Evolutionary conservation across 2,797 vertebrate genomes (phyloP).

Genomic region (Anableps anableps): DNA sequence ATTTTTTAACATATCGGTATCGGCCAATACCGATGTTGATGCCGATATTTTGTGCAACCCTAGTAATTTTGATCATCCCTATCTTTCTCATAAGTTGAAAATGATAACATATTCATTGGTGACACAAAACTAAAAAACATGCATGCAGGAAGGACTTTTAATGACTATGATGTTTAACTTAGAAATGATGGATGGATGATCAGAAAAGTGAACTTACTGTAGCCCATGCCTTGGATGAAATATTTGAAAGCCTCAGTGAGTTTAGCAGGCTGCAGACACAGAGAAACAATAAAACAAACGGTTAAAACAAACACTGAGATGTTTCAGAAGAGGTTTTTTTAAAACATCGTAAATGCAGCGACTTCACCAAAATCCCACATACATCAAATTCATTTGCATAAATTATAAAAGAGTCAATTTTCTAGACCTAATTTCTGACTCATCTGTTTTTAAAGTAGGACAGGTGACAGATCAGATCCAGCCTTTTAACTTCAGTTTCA

Average conservation of each 20-base stretch:
- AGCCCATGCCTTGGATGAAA: slow-evolving; percentile 99
- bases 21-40: too few species aligned
- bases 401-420: too few species aligned
- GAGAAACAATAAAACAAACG: neutral
- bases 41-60: too few species aligned
- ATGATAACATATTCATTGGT: too few species aligned
- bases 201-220: slow-evolving; percentile 89
- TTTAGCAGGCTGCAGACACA: slow-evolving; percentile 88
- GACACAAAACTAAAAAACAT: neutral
- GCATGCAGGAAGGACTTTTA: neutral
- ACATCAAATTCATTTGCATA: too few species aligned
- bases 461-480: neutral
- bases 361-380: too few species aligned
- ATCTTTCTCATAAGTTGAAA: too few species aligned
- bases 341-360: too few species aligned
- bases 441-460: neutral
- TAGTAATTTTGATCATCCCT: too few species aligned
- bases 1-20: too few species aligned
- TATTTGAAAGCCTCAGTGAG: slow-evolving; percentile 98
- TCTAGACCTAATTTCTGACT: neutral
- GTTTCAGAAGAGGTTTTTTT: neutral
- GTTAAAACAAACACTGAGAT: neutral
- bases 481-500: neutral
- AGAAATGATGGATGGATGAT: neutral
- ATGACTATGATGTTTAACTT: neutral